Conservation (phyloP, 2,888 invertebrate genomes). For the Embidobia sp. region DNA sequence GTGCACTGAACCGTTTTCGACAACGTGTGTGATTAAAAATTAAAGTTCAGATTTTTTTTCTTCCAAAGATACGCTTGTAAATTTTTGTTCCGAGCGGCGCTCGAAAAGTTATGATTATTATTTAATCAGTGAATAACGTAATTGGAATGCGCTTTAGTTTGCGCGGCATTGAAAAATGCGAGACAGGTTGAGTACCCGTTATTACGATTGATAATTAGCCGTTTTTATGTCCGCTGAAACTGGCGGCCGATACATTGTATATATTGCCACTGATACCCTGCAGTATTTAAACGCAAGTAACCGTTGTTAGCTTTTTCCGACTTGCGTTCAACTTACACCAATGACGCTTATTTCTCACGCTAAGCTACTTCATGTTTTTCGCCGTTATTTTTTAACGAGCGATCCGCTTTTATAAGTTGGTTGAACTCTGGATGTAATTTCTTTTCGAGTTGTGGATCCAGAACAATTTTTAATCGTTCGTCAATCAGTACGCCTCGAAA, state of each 20-base stretch:
- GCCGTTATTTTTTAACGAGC: neutral
- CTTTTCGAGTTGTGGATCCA: no score
- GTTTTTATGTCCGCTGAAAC: slow-evolving; percentile 25
- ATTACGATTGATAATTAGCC: slow-evolving; percentile 51
- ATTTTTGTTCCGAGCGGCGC: no score
- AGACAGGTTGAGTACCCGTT: slow-evolving; percentile 55
- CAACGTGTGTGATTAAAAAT: no score
- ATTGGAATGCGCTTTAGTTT: slow-evolving; percentile 37
- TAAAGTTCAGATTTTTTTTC: no score
- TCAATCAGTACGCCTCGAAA: no score
- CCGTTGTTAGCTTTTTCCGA: slow-evolving; percentile 35
- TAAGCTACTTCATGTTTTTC: neutral
- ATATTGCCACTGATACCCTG: slow-evolving; percentile 14
- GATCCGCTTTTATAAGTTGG: no score
- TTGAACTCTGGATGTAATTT: no score
- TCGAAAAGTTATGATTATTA: no score
- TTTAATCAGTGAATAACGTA: slow-evolving; percentile 27
- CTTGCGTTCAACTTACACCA: slow-evolving; percentile 8
- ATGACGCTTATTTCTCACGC: slow-evolving; percentile 12
- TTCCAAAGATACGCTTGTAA: no score
- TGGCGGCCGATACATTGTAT: slow-evolving; percentile 43
- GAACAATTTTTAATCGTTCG: no score
- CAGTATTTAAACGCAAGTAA: slow-evolving; percentile 26
- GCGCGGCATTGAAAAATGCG: slow-evolving; percentile 33
- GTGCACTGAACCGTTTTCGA: no score